These are phyloP conservation scores for Ormyrus labotus DNA, from an alignment of 2,888 invertebrate genomes.

Conservation along the genomic window DNA sequence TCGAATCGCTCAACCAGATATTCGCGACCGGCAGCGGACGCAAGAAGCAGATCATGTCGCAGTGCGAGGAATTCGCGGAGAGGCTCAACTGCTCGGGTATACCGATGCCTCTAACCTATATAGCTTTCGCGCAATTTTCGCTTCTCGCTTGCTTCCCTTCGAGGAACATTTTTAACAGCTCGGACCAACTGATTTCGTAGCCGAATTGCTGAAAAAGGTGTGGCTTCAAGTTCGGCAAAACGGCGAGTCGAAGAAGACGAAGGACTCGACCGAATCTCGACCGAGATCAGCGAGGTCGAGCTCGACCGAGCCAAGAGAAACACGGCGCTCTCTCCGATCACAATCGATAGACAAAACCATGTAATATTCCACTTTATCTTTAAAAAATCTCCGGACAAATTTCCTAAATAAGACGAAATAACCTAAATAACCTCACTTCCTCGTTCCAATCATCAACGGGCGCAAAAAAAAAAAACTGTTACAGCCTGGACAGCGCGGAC, in stretches of 20 bases:
- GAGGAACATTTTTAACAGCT: too few species aligned
- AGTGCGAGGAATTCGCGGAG: constrained; percentile 59
- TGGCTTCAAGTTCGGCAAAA: background rate
- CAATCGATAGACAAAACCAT: constrained; percentile 55
- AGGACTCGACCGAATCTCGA: constrained; percentile 16
- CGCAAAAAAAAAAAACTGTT: background rate
- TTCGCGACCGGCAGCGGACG: background rate
- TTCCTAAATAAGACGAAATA: background rate
- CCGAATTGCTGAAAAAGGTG: constrained; percentile 17
- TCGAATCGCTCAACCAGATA: constrained; percentile 53
- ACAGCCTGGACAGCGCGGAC: constrained; percentile 29
- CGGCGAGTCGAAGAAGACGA: constrained; percentile 16
- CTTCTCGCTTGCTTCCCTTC: background rate
- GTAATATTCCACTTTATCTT: constrained; percentile 30
- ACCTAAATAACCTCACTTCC: background rate
- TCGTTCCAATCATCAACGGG: background rate
- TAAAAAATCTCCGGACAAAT: background rate
- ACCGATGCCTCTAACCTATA: background rate
- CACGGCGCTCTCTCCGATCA: constrained; percentile 56
- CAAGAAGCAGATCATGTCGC: constrained; percentile 45
- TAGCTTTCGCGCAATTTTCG: background rate
- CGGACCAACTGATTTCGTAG: background rate
- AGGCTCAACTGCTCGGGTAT: constrained; percentile 60
- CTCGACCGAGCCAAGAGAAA: constrained; percentile 40
- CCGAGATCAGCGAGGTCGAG: constrained; percentile 56